Evolutionary conservation across 2,888 invertebrate species (phyloP).

Genomic region (Mythimna impura): DNA sequence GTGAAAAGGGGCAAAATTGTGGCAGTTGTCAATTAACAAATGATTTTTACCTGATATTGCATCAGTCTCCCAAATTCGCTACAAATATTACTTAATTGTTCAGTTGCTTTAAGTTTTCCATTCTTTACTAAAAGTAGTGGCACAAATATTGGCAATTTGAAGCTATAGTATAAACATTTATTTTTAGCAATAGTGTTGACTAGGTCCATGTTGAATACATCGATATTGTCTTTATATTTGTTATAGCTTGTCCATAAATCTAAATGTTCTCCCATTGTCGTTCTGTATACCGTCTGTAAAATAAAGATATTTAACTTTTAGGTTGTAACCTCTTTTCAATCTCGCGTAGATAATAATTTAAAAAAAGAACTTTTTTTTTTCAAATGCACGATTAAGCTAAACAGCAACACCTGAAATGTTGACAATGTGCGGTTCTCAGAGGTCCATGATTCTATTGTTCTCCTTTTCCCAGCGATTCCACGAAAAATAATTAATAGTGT

Average conservation of each 20-base stretch:
- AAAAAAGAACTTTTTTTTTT: no score
- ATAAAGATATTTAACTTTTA: neutral
- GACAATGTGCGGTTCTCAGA: no score
- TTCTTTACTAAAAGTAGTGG: constrained; percentile 31
- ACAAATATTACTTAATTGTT: constrained; percentile 26
- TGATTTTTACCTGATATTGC: constrained; percentile 31
- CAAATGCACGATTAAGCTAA: no score
- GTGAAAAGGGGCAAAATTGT: neutral
- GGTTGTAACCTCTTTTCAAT: no score
- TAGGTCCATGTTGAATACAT: constrained; percentile 7
- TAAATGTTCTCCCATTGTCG: constrained; percentile 23
- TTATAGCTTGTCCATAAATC: constrained; percentile 19
- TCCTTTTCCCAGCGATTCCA: no score
- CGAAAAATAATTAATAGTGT: no score
- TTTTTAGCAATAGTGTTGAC: neutral
- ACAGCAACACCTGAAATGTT: no score
- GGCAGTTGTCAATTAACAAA: neutral
- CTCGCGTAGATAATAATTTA: no score
- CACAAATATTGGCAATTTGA: constrained; percentile 19
- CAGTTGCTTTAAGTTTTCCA: constrained; percentile 15
- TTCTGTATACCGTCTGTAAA: constrained; percentile 15
- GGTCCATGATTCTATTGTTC: no score
- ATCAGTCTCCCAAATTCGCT: constrained; percentile 25
- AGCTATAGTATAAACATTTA: constrained; percentile 15
- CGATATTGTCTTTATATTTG: constrained; percentile 27